phyloP scores from a whole-genome alignment of 2,888 invertebrate genomes.

The Sylvicola fuscatus region DNA sequence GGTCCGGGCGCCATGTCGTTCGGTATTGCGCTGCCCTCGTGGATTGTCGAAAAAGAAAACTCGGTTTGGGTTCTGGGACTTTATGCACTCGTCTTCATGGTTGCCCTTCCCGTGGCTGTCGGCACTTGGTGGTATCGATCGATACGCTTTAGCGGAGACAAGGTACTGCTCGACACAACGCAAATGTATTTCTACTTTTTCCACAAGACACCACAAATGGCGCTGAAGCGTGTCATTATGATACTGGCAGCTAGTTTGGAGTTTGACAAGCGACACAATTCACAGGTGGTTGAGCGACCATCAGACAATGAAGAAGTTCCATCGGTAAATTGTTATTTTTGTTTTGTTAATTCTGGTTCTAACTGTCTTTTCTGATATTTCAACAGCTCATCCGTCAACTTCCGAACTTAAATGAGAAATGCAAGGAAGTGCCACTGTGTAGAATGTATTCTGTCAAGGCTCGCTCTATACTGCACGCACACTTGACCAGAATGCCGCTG shows the following conservation, averaged over 20 bases:
- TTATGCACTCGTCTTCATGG: conserved; percentile 95
- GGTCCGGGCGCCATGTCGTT: conserved; percentile 98
- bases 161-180: conserved; percentile 91
- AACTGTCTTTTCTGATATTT: conserved; percentile 3
- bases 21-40: conserved; percentile 97
- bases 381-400: conserved; percentile 73
- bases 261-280: conserved; percentile 85
- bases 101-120: conserved; percentile 71
- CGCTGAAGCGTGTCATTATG: conserved; percentile 88
- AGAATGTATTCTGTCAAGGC: conserved; percentile 84
- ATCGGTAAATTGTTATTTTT: conserved; percentile 33
- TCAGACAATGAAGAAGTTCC: conserved; percentile 93
- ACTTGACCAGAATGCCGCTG: conserved; percentile 65
- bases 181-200: conserved; percentile 92
- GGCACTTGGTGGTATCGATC: conserved; percentile 99
- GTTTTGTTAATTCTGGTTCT: conserved; percentile 1
- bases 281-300: conserved; percentile 78
- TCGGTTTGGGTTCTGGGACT: conserved; percentile 93
- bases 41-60: conserved; percentile 99
- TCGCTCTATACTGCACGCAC: conserved; percentile 86
- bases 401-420: conserved; percentile 85
- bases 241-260: conserved; percentile 92
- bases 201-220: conserved; percentile 90
- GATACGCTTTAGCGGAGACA: conserved; percentile 91
- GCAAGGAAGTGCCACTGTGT: conserved; percentile 86